Base-by-base conservation (phyloP, 2,113 vertebrate genomes). In the Cygnus atratus region DNA sequence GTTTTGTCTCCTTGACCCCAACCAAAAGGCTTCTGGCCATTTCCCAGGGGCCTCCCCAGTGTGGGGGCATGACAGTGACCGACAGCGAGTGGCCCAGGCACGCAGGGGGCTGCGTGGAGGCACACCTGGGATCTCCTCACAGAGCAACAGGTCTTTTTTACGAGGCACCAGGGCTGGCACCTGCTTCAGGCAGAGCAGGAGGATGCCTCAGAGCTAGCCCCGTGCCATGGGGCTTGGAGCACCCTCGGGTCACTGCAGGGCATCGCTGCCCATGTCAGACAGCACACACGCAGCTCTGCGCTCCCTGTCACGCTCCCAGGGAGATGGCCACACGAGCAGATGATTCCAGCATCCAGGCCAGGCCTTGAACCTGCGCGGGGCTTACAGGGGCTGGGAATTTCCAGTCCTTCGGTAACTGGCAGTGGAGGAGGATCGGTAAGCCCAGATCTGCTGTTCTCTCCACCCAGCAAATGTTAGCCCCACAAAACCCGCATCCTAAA, bases 261-360 rank as follows among this genome's bases (percentile, higher is more conserved):
- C 70, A 89, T 10, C 2, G 10, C 3, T 1, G 8, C 44, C 44
- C 3, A 7, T n/a, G 58, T 4, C 2, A 9, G 41, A 21, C 0
- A 0, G 35, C 48, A 37, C 1, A 2, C 33, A 29, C 2, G 1
- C 1, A 5, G 35, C 39, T 17, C 15, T 29, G 54, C 10, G 14
- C 54, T 57, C 29, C 16, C 54, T 31, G 28, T 31, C 28, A 57
- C 10, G 16, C 54, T 17, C 16, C 54, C 25, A 16, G 11, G 12
- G 39, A 29, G 37, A 20, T 20, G 26, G 37, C 17, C 39, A 41
- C 18, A 20, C 11, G 8, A 18, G 7, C 8, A 3, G 62, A 8
- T 8, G 11, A 65, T 10, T 5, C 37, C 62, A 65, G 62, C 62
- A 65, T 19, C 39, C 61, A 59, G 16, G 11, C 57, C 52, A 84